phyloP scores from a whole-genome alignment of 2,888 invertebrate genomes.

The Timema podura region DNA sequence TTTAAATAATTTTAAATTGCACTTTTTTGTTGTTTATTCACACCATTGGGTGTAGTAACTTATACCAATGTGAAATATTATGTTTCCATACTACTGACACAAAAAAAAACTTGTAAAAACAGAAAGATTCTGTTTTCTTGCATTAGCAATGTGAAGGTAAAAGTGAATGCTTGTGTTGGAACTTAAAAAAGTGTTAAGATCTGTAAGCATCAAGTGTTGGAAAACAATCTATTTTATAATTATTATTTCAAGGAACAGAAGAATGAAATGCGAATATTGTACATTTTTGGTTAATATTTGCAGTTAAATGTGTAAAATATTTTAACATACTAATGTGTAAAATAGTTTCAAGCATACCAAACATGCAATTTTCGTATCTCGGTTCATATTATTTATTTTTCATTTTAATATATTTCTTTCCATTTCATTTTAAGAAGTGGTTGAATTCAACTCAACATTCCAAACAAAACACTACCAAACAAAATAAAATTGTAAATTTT shows the following conservation, averaged over 20 bases:
- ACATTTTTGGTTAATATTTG: no score
- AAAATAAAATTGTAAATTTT: no score
- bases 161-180: constrained; percentile 13
- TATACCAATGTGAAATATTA: constrained; percentile 11
- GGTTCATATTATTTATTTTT: no score
- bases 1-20: no score
- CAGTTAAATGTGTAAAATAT: constrained; percentile 14
- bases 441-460: no score
- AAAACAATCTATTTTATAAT: constrained; percentile 13
- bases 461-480: no score
- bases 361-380: constrained; percentile 11
- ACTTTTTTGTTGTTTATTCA: background rate
- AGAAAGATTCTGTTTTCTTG: no score
- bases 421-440: no score
- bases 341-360: constrained; percentile 13
- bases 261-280: no score
- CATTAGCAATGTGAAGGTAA: background rate
- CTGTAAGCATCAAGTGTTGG: background rate
- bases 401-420: no score
- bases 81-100: no score
- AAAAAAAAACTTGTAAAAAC: no score
- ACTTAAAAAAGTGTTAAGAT: background rate
- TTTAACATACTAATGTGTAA: constrained; percentile 7
- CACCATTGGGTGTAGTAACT: background rate
- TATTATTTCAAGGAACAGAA: constrained; percentile 8